Evolutionary conservation across 1,140 invertebrate species (phyloP), one percentile per base, ranked within the genome.

Genomic region (Drosophila pseudoobscura): DNA sequence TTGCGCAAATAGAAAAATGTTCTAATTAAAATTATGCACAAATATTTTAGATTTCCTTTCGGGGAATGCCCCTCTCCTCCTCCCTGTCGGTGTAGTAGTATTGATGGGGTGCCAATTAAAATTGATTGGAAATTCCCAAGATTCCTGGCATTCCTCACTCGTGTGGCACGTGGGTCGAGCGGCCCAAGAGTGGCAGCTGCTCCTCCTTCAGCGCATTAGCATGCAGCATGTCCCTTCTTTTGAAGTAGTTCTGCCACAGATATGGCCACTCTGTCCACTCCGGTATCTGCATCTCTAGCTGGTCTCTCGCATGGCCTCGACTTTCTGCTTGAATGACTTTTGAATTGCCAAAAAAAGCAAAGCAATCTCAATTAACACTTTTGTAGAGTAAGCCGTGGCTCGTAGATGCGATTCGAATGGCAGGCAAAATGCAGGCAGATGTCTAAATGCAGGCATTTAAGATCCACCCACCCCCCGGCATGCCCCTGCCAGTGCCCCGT

Each of bases 1-100:
- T 90, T 85, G 87, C 80, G 76, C 82, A 82, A 83, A 83, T 88
- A 77, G 87, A 90, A 85, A 90, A 90, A 90, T 90, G 82, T 68
- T 90, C 87, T 90, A 90, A 90, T 90, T 90, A 90, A 90, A 90
- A 90, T 90, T 88, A 90, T 90, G 87, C 80, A 90, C 74, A 90
- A 85, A 87, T 77, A 85, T 90, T 78, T 89, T 65, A 49, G 87
- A 90, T 82, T 75, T 74, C 59, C 45, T 88, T 51, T 65, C 47
- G 56, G 72, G 56, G 51, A 60, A 45, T 53, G 57, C 66, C 59
- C 45, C 46, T 57, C 66, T 53, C 39, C 58, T 55, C 69, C 61
- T 47, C 17, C 9, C 3, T 15, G 22, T 35, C 35, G 35, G 35
- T 49, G 29, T 63, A 54, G 66, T 85, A 90, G 66, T 85, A 90